Evolutionary conservation across 2,888 invertebrate genomes (phyloP).

Genomic region (Scaptomyza tumidula): DNA sequence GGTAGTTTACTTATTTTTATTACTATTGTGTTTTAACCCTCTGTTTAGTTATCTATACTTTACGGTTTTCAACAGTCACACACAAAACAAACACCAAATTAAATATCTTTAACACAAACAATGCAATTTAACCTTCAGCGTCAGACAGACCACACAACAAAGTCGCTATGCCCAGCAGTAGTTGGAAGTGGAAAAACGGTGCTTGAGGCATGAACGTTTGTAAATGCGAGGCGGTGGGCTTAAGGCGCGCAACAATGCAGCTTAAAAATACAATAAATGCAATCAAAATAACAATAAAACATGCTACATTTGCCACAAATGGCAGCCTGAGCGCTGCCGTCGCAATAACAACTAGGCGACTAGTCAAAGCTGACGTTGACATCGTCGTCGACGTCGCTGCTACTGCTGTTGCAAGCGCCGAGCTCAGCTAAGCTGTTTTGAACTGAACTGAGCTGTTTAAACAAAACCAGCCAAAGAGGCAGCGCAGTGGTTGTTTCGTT

Average conservation of each 20-base stretch:
- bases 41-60: not conserved
- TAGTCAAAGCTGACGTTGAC: slow-evolving; percentile 9
- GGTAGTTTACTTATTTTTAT: not conserved
- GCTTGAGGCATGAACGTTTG: slow-evolving; percentile 45
- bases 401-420: slow-evolving; percentile 31
- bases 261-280: slow-evolving; percentile 82
- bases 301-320: slow-evolving; percentile 79
- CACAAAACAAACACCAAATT: not conserved
- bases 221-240: slow-evolving; percentile 51
- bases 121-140: not conserved
- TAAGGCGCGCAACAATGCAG: slow-evolving; percentile 72
- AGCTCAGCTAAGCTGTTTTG: slow-evolving; percentile 40
- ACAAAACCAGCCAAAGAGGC: slow-evolving; percentile 53
- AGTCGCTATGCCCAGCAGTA: not conserved
- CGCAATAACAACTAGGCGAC: slow-evolving; percentile 47
- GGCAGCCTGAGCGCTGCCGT: slow-evolving; percentile 48
- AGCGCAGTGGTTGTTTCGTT: slow-evolving; percentile 16
- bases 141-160: not conserved
- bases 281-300: slow-evolving; percentile 83
- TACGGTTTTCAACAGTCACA: not conserved
- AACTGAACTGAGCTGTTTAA: slow-evolving; percentile 65
- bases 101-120: not conserved
- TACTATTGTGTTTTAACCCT: not conserved
- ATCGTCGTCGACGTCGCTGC: not conserved
- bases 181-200: slow-evolving; percentile 10